phyloP scores from a whole-genome alignment of 2,797 vertebrate genomes.

The Enteromius anoplus region DNA sequence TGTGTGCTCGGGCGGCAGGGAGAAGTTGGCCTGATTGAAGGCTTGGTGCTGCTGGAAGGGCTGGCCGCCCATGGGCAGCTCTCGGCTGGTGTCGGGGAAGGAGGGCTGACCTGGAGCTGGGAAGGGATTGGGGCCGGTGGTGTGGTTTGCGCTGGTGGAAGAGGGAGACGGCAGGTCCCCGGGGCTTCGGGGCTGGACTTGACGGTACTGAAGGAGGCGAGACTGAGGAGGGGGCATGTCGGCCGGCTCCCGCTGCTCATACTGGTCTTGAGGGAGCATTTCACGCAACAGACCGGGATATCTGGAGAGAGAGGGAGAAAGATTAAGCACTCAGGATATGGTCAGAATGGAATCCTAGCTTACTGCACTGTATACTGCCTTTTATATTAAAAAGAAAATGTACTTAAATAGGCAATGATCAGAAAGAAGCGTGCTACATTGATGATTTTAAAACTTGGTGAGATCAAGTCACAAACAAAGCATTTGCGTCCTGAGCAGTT shows the following conservation, averaged over 20 bases:
- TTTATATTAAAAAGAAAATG: neutral
- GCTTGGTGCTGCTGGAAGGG: slow-evolving; percentile 75
- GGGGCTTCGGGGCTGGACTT: slow-evolving; percentile 86
- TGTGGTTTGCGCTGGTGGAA: slow-evolving; percentile 83
- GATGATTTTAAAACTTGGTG: no score
- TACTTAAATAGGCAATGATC: neutral
- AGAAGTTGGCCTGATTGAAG: slow-evolving; percentile 72
- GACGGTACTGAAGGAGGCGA: slow-evolving; percentile 97
- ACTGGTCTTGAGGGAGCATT: slow-evolving; percentile 87
- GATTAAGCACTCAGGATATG: neutral
- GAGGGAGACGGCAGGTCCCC: slow-evolving; percentile 88
- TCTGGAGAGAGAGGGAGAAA: slow-evolving; percentile 68
- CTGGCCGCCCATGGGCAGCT: slow-evolving; percentile 59
- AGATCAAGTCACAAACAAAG: no score
- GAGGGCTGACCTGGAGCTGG: slow-evolving; percentile 79
- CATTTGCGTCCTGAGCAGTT: neutral
- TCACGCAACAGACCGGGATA: slow-evolving; percentile 94
- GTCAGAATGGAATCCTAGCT: neutral
- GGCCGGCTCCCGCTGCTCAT: slow-evolving; percentile 83
- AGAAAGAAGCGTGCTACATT: neutral
- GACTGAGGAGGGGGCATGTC: slow-evolving; percentile 98
- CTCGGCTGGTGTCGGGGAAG: slow-evolving; percentile 70
- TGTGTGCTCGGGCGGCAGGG: slow-evolving; percentile 84
- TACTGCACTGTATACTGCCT: neutral
- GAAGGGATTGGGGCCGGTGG: slow-evolving; percentile 79